Conservation (phyloP, 2,113 vertebrate species). For the Amblyornis subalaris region DNA sequence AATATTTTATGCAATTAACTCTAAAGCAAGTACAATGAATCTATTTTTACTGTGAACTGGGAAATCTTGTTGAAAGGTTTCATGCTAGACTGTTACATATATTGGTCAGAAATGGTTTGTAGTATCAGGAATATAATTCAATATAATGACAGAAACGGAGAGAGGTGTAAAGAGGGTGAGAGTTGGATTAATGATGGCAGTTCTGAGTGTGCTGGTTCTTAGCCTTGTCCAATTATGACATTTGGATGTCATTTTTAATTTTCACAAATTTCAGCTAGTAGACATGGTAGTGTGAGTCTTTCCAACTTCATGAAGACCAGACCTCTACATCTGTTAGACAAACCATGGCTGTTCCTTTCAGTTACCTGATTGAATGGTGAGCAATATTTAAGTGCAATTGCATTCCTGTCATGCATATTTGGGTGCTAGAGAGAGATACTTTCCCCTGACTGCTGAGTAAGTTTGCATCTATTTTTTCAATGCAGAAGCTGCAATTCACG, state of each 20-base stretch:
- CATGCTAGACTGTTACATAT: background rate
- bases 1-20: background rate
- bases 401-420: background rate
- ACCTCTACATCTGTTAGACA: background rate
- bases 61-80: background rate
- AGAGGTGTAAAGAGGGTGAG: background rate
- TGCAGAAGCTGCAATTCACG: background rate
- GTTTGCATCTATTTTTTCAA: background rate
- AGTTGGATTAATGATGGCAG: background rate
- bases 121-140: background rate
- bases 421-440: background rate
- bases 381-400: background rate
- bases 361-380: background rate
- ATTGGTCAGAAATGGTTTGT: constrained; percentile 4
- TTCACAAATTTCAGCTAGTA: background rate
- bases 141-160: background rate
- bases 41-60: background rate
- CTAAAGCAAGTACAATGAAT: background rate
- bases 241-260: constrained; percentile 15
- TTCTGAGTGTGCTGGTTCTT: background rate
- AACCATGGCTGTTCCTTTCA: background rate
- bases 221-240: background rate
- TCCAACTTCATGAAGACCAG: background rate
- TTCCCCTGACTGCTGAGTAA: background rate
- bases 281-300: background rate